These are phyloP conservation scores for Cheirogaleus major DNA, from an alignment of 2,797 vertebrate genomes.

Conservation along the genomic window DNA sequence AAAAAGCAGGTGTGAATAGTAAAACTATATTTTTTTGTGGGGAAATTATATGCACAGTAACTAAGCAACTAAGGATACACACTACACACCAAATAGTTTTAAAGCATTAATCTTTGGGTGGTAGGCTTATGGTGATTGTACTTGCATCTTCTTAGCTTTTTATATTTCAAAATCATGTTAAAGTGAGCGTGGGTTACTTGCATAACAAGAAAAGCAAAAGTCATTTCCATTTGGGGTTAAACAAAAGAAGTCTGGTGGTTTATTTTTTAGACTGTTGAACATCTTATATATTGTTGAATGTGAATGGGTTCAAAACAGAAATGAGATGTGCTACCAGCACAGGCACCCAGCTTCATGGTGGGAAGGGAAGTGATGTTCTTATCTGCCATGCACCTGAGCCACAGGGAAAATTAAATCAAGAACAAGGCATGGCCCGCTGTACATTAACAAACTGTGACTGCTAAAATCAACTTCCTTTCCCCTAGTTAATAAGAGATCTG, in stretches of 20 bases:
- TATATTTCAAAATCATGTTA: constrained; percentile 21
- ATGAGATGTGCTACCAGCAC: background rate
- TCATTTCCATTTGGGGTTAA: constrained; percentile 37
- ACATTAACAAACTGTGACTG: background rate
- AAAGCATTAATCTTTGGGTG: constrained; percentile 8
- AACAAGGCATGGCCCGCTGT: background rate
- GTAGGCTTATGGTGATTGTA: constrained; percentile 8
- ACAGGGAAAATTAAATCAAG: background rate
- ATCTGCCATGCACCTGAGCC: background rate
- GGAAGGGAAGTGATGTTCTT: background rate
- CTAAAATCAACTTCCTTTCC: background rate
- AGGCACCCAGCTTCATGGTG: background rate
- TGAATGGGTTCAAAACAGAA: background rate
- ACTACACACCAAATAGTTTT: background rate
- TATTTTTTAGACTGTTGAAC: background rate
- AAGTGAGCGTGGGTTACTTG: background rate
- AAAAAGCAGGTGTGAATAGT: constrained; percentile 23
- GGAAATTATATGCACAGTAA: background rate
- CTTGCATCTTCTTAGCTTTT: constrained; percentile 27
- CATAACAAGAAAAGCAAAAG: constrained; percentile 37
- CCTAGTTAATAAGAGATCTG: background rate
- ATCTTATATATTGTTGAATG: background rate
- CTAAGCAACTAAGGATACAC: background rate
- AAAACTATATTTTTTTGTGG: constrained; percentile 3
- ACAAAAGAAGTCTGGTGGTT: constrained; percentile 18